Conservation (phyloP, 1,140 invertebrate genomes). For the Babylonia areolata region DNA sequence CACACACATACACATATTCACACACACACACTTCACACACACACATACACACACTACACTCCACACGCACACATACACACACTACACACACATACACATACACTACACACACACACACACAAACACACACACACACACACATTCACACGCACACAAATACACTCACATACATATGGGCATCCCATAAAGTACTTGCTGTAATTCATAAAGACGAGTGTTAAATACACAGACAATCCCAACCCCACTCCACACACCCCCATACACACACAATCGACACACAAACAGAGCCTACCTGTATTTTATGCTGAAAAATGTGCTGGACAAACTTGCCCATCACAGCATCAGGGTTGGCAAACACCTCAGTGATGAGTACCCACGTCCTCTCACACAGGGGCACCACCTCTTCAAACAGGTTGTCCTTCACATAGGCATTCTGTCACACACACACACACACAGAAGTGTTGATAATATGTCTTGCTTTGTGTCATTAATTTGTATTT, state of each 20-base stretch:
- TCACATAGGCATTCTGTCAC: constrained; percentile 85
- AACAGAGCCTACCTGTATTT: constrained; percentile 81
- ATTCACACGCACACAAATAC: neutral
- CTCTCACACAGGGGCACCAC: constrained; percentile 93
- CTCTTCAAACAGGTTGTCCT: constrained; percentile 93
- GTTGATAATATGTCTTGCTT: too few relatives aligned
- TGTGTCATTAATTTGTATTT: too few relatives aligned
- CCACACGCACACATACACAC: neutral
- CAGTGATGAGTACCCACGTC: constrained; percentile 91
- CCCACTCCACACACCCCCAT: neutral
- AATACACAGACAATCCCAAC: neutral
- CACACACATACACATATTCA: neutral
- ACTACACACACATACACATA: neutral
- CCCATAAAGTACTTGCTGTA: too few relatives aligned
- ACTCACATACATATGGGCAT: too few relatives aligned
- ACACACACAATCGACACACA: neutral
- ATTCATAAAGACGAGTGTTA: too few relatives aligned
- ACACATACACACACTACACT: constrained; percentile 1
- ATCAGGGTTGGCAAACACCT: constrained; percentile 97
- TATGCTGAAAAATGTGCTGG: constrained; percentile 95
- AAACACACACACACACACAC: neutral
- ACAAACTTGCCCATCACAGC: constrained; percentile 99
- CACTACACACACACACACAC: constrained; percentile 11
- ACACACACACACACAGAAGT: too few relatives aligned
- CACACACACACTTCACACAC: neutral